Evolutionary conservation across 2,888 invertebrate genomes (phyloP), one percentile per base, ranked within the genome.

Genomic region (Augiades crinisus): DNA sequence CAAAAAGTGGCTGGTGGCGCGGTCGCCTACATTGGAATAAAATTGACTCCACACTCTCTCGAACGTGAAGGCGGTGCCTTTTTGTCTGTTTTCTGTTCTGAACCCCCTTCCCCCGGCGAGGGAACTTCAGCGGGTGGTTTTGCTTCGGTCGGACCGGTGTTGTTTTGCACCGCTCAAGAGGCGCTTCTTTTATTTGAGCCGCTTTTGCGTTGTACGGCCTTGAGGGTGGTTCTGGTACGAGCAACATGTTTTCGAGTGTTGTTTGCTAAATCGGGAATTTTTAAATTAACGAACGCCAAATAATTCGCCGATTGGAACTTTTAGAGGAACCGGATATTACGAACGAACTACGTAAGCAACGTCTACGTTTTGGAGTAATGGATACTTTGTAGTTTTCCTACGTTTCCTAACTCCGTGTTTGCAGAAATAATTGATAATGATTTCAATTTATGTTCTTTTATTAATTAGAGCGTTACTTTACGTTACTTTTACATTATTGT

Each of bases 41-140:
- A 89, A 89, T 88, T 88, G 87, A 88, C 89, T 89, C 87, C 86
- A 86, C 86, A 86, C 88, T 87, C 89, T 87, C 79, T 87, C 87
- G 83, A 82, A 87, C 84, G 88, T 79, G 85, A 85, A 88, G 84
- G 87, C 72, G 76, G 61, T 72, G 81, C 74, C 80, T 88, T 87
- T 88, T 88, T 81, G 72, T 63, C 73, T 77, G 72, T 84, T 84
- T 87, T 81, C 75, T 62, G 59, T 59, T 57, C 54, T 54, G 45
- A 55, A 56, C 75, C 73, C 75, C 75, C 77, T 58, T 56, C 62
- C 62, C 65, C 67, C 66, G 55, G 53, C 58, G 59, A 54, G 69
- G 72, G 78, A 81, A 83, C 88, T 88, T 88, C 88, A 83, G 81
- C 89, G 88, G 88, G 89, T 85, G 89, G 89, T 85, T 86, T 79